These are phyloP conservation scores for Camarhynchus parvulus DNA, from an alignment of 2,113 vertebrate genomes.

Conservation along the genomic window DNA sequence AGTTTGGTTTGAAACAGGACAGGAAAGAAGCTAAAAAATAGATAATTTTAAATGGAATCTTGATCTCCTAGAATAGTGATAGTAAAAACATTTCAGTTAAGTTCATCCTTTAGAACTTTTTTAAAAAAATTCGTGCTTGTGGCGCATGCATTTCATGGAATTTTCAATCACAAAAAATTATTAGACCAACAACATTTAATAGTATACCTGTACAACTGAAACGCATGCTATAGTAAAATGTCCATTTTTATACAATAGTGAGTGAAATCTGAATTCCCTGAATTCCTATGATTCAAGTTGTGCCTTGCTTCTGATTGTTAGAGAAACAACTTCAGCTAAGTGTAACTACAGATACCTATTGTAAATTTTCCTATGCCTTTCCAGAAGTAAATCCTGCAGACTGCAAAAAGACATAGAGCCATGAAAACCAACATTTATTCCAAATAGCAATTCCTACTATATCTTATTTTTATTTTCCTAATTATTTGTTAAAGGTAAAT, in stretches of 20 bases:
- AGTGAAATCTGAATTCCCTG: not conserved
- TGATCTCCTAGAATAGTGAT: not conserved
- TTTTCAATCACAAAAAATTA: not conserved
- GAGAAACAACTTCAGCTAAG: not conserved
- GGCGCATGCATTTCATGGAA: not conserved
- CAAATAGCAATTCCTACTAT: not conserved
- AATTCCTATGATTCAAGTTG: not conserved
- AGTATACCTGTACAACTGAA: not conserved
- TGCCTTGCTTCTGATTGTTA: not conserved
- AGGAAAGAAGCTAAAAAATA: not conserved
- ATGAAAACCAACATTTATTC: not conserved
- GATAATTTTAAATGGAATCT: not conserved
- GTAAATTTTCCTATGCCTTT: not conserved
- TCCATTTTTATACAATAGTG: not conserved
- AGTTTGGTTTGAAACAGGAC: not conserved
- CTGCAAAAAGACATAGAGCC: not conserved
- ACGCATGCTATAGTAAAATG: not conserved
- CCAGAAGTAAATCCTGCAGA: not conserved
- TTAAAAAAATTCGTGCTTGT: not conserved
- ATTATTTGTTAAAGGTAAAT: not conserved
- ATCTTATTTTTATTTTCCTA: not conserved
- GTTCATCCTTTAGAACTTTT: not conserved
- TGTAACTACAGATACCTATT: not conserved
- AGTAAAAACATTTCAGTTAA: not conserved
- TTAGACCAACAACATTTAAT: not conserved